A percentile compares a stretch with the other conserved stretches of the same genome.
These are phyloP conservation scores for Eremobia ochroleuca DNA, from an alignment of 2,888 invertebrate species.

Conservation along the genomic window DNA sequence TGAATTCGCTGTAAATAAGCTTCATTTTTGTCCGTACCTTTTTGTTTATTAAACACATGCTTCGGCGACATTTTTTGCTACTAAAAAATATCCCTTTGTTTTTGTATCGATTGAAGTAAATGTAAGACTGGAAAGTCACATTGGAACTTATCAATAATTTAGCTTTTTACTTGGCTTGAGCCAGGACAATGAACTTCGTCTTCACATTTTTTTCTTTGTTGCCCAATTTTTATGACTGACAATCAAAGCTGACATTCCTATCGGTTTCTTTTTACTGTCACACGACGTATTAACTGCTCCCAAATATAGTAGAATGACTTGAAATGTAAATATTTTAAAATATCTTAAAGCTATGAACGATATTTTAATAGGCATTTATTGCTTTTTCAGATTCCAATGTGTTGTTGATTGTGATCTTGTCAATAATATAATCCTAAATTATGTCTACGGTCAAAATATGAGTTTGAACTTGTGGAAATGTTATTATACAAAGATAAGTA, in stretches of 20 bases:
- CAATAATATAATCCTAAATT: slow-evolving; percentile 27
- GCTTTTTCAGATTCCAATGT: slow-evolving; percentile 44
- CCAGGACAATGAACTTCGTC: slow-evolving; percentile 60
- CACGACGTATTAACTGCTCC: slow-evolving; percentile 52
- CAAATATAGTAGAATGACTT: slow-evolving; percentile 51
- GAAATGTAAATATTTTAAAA: slow-evolving; percentile 58
- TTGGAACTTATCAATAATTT: slow-evolving; percentile 67
- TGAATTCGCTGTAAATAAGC: slow-evolving; percentile 84
- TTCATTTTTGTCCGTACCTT: slow-evolving; percentile 75
- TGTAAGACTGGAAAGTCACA: slow-evolving; percentile 60
- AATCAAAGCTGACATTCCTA: slow-evolving; percentile 64
- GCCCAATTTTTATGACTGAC: slow-evolving; percentile 66
- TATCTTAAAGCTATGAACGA: slow-evolving; percentile 39
- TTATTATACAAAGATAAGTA: background rate
- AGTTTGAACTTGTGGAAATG: background rate
- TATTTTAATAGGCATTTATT: slow-evolving; percentile 49
- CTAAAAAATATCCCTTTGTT: slow-evolving; percentile 65
- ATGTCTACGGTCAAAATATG: slow-evolving; percentile 10
- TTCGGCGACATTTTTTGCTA: slow-evolving; percentile 67
- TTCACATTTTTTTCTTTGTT: slow-evolving; percentile 58
- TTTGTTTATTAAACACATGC: slow-evolving; percentile 68
- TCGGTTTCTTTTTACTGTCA: slow-evolving; percentile 52
- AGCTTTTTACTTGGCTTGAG: slow-evolving; percentile 57
- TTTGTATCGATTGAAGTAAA: slow-evolving; percentile 56
- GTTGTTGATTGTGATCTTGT: slow-evolving; percentile 45